These are phyloP conservation scores for Timema cristinae DNA, from an alignment of 2,888 invertebrate genomes.

Conservation along the genomic window DNA sequence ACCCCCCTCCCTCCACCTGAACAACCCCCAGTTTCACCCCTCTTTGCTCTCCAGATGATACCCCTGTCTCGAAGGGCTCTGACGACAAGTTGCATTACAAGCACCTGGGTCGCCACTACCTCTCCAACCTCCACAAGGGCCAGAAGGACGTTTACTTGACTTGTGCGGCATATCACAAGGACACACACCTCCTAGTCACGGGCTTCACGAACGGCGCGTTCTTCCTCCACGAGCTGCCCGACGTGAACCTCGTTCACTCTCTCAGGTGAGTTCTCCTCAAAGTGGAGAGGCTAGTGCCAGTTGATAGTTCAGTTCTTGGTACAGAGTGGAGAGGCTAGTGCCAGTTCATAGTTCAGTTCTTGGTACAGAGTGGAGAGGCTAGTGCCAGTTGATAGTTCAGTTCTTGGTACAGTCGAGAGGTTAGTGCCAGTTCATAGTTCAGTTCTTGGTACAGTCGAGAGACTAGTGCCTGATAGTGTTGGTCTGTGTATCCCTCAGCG, in stretches of 20 bases:
- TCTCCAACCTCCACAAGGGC: conserved; percentile 66
- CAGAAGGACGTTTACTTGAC: conserved; percentile 63
- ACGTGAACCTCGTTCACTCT: conserved; percentile 87
- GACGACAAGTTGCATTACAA: conserved; percentile 57
- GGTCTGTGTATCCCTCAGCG: conserved; percentile 44
- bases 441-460: no score
- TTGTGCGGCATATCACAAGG: conserved; percentile 77
- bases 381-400: not conserved
- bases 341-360: not conserved
- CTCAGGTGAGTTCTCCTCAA: conserved; percentile 47
- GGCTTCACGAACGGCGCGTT: conserved; percentile 91
- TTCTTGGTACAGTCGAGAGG: not conserved
- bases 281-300: not conserved
- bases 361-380: not conserved
- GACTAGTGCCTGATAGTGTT: no score
- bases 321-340: not conserved
- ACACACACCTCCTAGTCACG: conserved; percentile 75
- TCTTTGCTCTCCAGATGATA: conserved; percentile 21
- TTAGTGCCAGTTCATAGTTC: not conserved
- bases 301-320: not conserved
- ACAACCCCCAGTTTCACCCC: no score
- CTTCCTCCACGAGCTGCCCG: conserved; percentile 91
- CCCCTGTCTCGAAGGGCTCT: no score
- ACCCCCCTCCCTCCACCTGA: no score
- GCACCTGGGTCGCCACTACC: conserved; percentile 67